phyloP scores from a whole-genome alignment of 1,140 invertebrate species.

The Drosophila nannoptera region DNA sequence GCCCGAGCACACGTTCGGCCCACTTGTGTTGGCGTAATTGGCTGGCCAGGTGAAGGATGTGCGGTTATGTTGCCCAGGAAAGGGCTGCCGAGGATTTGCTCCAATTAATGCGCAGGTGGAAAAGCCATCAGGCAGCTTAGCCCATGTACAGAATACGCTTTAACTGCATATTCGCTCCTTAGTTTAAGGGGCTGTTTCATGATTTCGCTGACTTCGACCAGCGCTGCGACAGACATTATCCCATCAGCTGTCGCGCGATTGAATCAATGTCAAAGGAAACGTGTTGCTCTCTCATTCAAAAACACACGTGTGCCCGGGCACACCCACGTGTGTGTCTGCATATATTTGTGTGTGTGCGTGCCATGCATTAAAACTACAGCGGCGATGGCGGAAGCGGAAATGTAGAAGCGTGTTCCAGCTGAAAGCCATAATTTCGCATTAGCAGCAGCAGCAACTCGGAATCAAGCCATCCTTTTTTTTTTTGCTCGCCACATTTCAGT shows the following conservation, averaged over 20 bases:
- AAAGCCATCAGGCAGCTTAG: neutral
- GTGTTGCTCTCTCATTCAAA: slow-evolving; percentile 48
- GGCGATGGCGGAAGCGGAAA: slow-evolving; percentile 65
- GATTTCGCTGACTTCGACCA: slow-evolving; percentile 23
- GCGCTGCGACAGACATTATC: slow-evolving; percentile 29
- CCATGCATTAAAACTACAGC: slow-evolving; percentile 43
- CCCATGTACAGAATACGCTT: neutral
- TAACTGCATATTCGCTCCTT: neutral
- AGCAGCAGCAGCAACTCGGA: slow-evolving; percentile 34
- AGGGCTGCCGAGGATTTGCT: neutral
- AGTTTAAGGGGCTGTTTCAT: neutral
- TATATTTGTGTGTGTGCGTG: neutral
- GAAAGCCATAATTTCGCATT: slow-evolving; percentile 73
- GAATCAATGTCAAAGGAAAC: slow-evolving; percentile 54
- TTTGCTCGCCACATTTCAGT: slow-evolving; percentile 44
- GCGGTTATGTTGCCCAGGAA: slow-evolving; percentile 1
- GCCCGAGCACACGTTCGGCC: slow-evolving; percentile 32
- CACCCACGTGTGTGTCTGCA: neutral
- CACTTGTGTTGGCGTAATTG: slow-evolving; percentile 68
- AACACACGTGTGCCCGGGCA: slow-evolving; percentile 25
- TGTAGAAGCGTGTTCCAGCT: slow-evolving; percentile 65
- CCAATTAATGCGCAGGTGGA: slow-evolving; percentile 19
- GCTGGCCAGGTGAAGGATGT: slow-evolving; percentile 37
- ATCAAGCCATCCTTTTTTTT: slow-evolving; percentile 30
- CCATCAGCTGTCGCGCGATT: slow-evolving; percentile 29